These are phyloP conservation scores for Oreortyx pictus DNA, from an alignment of 2,797 vertebrate species.

Conservation along the genomic window DNA sequence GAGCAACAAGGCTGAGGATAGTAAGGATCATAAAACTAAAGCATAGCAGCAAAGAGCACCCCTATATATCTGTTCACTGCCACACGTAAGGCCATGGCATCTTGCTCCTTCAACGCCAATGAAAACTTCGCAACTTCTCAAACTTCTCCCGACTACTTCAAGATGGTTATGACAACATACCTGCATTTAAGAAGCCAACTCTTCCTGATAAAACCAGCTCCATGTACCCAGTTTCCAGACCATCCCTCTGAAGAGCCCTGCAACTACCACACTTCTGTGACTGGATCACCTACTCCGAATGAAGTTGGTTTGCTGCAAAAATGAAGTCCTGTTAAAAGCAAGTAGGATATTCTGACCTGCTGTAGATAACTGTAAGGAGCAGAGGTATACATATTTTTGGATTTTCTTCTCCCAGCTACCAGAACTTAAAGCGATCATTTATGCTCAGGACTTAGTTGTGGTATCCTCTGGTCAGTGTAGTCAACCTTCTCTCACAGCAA, in stretches of 20 bases:
- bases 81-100: conserved; percentile 50
- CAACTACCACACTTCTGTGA: neutral
- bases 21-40: neutral
- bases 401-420: neutral
- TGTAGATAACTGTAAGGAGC: neutral
- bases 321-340: neutral
- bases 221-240: neutral
- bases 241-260: neutral
- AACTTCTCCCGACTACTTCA: neutral
- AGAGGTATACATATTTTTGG: neutral
- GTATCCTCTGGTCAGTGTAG: neutral
- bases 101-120: conserved; percentile 43
- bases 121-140: conserved; percentile 49
- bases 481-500: neutral
- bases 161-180: neutral
- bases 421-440: conserved; percentile 5
- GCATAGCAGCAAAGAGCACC: conserved; percentile 11
- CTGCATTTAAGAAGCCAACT: neutral
- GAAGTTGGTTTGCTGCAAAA: neutral
- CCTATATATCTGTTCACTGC: conserved; percentile 12
- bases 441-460: neutral
- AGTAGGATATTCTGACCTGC: neutral
- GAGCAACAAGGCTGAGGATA: neutral
- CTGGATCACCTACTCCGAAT: neutral
- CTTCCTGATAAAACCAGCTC: conserved; percentile 3